These are phyloP conservation scores for Tryphoninae sp. DNA, from an alignment of 2,888 invertebrate species.

Conservation along the genomic window DNA sequence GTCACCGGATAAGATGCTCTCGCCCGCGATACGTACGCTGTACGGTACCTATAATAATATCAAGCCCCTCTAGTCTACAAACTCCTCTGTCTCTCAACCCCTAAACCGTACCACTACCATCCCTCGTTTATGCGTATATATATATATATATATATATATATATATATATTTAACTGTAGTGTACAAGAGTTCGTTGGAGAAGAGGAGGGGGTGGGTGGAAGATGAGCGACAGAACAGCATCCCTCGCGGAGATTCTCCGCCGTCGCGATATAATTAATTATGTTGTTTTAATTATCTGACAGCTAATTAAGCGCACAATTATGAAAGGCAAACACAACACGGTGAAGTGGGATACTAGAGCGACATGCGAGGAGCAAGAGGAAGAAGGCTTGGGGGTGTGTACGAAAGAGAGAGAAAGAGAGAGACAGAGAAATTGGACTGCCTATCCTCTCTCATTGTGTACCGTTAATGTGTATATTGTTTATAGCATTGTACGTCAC, in stretches of 20 bases:
- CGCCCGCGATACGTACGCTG: conserved; percentile 13
- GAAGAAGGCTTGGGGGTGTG: conserved; percentile 55
- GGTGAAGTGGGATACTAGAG: conserved; percentile 59
- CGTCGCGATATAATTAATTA: conserved; percentile 72
- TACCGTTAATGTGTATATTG: not conserved
- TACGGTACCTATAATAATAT: conserved; percentile 18
- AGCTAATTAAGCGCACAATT: conserved; percentile 76
- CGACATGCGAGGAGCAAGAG: conserved; percentile 46
- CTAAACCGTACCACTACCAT: conserved; percentile 5
- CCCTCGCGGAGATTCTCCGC: conserved; percentile 41
- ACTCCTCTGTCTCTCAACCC: conserved; percentile 4
- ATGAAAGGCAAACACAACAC: conserved; percentile 75
- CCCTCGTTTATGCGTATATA: not conserved
- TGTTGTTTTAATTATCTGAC: conserved; percentile 76
- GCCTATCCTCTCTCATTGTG: conserved; percentile 43
- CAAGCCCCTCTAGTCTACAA: conserved; percentile 5
- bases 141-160: not conserved
- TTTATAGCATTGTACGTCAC: no score
- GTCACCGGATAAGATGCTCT: conserved; percentile 54
- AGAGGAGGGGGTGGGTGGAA: not conserved
- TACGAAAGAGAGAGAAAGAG: conserved; percentile 28
- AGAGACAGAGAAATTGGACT: conserved; percentile 40
- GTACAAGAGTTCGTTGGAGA: not conserved
- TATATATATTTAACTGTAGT: conserved; percentile 5
- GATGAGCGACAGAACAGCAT: conserved; percentile 49